Conservation (phyloP, 2,113 vertebrate species). For the Aix galericulata region DNA sequence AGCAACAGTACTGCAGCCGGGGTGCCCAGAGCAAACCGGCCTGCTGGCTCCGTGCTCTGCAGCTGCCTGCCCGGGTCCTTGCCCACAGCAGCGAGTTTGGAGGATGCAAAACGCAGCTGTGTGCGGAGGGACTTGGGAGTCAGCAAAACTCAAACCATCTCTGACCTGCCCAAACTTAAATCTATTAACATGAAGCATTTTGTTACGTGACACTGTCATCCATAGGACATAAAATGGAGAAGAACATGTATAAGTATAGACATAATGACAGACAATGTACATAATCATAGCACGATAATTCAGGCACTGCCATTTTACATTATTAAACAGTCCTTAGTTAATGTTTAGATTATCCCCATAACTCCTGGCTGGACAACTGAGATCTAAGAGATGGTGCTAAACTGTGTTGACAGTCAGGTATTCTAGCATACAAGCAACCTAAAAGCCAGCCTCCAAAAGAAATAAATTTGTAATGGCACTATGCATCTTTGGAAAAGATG, state of each 20-base stretch:
- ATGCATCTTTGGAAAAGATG: neutral
- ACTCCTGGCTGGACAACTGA: neutral
- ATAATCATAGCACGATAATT: conserved; percentile 16
- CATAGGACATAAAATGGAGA: neutral
- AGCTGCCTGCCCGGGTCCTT: neutral
- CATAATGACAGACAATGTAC: conserved; percentile 18
- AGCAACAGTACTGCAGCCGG: neutral
- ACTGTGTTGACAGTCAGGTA: neutral
- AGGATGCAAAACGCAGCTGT: neutral
- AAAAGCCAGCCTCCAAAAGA: neutral
- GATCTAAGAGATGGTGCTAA: conserved; percentile 8
- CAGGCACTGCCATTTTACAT: conserved; percentile 67
- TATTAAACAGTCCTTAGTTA: conserved; percentile 38
- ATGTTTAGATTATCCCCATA: conserved; percentile 57
- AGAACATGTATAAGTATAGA: conserved; percentile 1
- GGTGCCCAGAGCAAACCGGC: neutral
- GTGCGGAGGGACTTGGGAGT: neutral
- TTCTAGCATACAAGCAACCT: neutral
- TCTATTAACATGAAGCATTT: neutral
- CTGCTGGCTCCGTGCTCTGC: neutral
- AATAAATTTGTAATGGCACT: conserved; percentile 16
- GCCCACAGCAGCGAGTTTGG: neutral
- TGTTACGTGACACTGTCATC: neutral
- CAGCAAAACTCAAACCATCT: neutral
- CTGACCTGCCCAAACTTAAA: neutral